Evolutionary conservation across 2,888 invertebrate genomes (phyloP), one percentile per base, ranked within the genome.

Genomic region (Dilophus febrilis): DNA sequence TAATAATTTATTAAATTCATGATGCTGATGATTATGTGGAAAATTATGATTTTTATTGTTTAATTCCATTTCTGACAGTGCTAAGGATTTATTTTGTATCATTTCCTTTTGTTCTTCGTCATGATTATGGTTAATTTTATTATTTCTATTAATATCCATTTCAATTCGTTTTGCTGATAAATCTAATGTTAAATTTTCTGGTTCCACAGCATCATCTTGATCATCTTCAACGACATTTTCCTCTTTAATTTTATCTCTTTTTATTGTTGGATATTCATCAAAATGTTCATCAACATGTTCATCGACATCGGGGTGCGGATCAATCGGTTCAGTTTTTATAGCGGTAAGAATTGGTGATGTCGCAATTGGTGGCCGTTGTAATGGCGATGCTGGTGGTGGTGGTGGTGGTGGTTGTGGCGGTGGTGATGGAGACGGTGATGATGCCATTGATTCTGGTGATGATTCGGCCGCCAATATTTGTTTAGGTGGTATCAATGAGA

Each of bases 291-390:
- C 37, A 17, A 31, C 35, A 17, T 16, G 5, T 11, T 38, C 40
- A n/a, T 27, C 37, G 18, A 27, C 35, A 32, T 39, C n/a, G n/a
- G n/a, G n/a, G n/a, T n/a, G n/a, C 18, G 35, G 16, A 17, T 44
- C 42, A 16, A 19, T 27, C 16, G 38, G 40, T 30, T 44, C 42
- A 14, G 41, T 17, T 37, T 46, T 43, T 14, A 44, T 38, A 8
- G 18, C 37, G 6, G 36, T 27, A 11, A 37, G 41, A 35, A 36
- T 31, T 35, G 35, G 41, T 50, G 6, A 39, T 38, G 61, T 59
- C 18, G 60, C 59, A 1, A 58, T 47, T 2, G 61, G 61, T 5
- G 61, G 61, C 29, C 61, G 60, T 7, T 60, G 60, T 39, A 60
- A 50, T 27, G 54, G 56, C n/a, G n/a, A n/a, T n/a, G n/a, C n/a